Base-by-base conservation (phyloP, 2,888 invertebrate genomes). In the Acanthoscelides obtectus region DNA sequence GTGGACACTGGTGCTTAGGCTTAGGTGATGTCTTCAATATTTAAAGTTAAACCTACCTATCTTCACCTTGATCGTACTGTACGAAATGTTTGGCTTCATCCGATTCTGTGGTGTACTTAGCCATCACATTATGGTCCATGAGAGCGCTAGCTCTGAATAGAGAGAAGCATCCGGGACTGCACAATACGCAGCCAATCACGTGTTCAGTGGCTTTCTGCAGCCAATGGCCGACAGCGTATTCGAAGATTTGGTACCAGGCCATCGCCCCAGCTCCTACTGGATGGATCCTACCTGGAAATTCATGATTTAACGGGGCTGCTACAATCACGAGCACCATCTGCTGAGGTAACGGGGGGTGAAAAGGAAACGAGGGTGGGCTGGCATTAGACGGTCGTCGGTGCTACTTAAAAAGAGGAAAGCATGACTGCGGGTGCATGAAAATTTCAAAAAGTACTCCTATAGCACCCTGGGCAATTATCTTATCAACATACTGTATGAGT, bases 161-260 rank as follows among this genome's bases (percentile, higher is more conserved):
- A 0, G 96, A 96, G 86, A 96, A 97, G 85, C 96, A 97, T 2
- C 97, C 96, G 5, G 96, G 96, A 83, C 94, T 94, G 83, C 96
- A 97, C 21, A 97, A 90, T 1, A 97, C 96, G 83, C 94, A 95
- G 17, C 94, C 95, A 77, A 95, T 93, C 81, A 94, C 92, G 84
- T 96, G 95, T 83, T 96, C 96, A 0, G 96, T 95, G 8, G 96
- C 93, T 85, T 96, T 96, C 85, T 96, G 96, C 78, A 96, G 88
- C 96, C 96, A 96, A 87, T 96, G 96, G 3, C 96, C 95, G 75
- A 96, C 92, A 0, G 96, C 95, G 82, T 96, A 96, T 83, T 96
- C 96, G 82, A 96, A 96, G 83, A 91, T 91, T 85, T 86, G 86
- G 71, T 85, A 85, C 85, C 85, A 86, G n/a, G 82, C 83, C 81